Evolutionary conservation across 2,797 vertebrate genomes (phyloP), one percentile per base, ranked within the genome.

Genomic region (Mormyrus proboscirostris): DNA sequence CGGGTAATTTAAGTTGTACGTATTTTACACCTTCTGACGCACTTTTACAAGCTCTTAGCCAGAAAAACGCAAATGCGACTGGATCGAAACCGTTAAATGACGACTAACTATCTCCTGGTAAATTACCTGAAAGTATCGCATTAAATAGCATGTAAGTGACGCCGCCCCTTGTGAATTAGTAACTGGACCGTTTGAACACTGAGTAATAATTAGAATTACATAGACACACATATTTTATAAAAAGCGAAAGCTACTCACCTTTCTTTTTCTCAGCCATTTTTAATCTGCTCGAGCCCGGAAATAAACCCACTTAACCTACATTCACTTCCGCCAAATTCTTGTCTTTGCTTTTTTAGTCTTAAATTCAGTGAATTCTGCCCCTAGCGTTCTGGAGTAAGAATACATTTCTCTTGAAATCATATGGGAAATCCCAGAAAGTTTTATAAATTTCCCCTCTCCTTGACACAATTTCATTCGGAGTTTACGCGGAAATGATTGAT

Each of bases 211-310:
- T 22, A 83, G 44, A 83, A 83, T n/a, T 47, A 83, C 82, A 12
- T 10, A 25, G 51, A 47, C 41, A 3, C 76, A 14, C 1, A 82
- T 8, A 82, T 47, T 3, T 44, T 47, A 29, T 85, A 6, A 29
- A 85, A 51, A 85, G 47, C 10, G 8, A 1, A 16, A 25, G 33
- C 4, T 38, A 4, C 93, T 90, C 88, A 93, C 93, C 93, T 90
- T 90, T 92, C 89, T 91, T 91, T 84, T 91, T 92, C 57, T 91
- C 92, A 16, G 92, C 90, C 93, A 93, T 93, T 69, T 91, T 92
- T n/a, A 38, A 12, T 62, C 2, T 3, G 25, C 19, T 8, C 10
- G 22, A 85, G 87, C 89, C 89, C 10, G 89, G 84, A 87, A 50
- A 41, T 62, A 62, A 50, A 76, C n/a, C 69, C 3, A 8, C 19